Base-by-base conservation (phyloP, 2,888 invertebrate species). In the Pilophorus perplexus region DNA sequence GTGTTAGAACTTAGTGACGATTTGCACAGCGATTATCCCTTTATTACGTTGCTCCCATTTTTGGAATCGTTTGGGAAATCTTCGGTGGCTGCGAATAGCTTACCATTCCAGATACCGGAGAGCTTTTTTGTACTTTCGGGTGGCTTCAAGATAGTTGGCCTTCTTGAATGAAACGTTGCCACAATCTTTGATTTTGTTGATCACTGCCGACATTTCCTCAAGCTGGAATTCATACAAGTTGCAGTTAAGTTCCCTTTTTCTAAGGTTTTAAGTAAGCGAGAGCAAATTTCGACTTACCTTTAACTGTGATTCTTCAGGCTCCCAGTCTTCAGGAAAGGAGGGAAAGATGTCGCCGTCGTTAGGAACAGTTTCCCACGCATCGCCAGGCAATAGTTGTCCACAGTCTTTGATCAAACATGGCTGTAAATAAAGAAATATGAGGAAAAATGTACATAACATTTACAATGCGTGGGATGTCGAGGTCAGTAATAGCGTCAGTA, bases 121-220 rank as follows among this genome's bases (percentile, higher is more conserved):
- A 20, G 89, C 86, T 78, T 93, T 93, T 68, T 81, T 81, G 76
- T 93, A 93, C 76, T 92, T 92, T 68, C 85, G 80, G 28, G 83
- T 81, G 0, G 93, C 89, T 33, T 82, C 81, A 10, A 79, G 74
- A 76, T 81, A 88, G 65, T 85, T 80, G 14, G 82, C 80, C 59
- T 79, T 78, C 5, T 80, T 79, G 76, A 84, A 93, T 73, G 81
- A 84, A 64, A 78, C 73, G 78, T 93, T 93, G 12, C 93, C 93
- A 3, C 85, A 83, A 69, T 80, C 77, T 75, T 90, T 90, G 60
- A 91, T 84, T 65, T 78, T 78, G 18, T 77, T 78, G 14, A 83
- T 80, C 5, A 88, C 81, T 64, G 73, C 70, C 46, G 75, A 70
- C 16, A 77, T 66, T 37, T 22, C 59, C 70, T 48, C 60, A 66